Base-by-base conservation (phyloP, 2,113 vertebrate genomes). In the Prunella fulvescens region DNA sequence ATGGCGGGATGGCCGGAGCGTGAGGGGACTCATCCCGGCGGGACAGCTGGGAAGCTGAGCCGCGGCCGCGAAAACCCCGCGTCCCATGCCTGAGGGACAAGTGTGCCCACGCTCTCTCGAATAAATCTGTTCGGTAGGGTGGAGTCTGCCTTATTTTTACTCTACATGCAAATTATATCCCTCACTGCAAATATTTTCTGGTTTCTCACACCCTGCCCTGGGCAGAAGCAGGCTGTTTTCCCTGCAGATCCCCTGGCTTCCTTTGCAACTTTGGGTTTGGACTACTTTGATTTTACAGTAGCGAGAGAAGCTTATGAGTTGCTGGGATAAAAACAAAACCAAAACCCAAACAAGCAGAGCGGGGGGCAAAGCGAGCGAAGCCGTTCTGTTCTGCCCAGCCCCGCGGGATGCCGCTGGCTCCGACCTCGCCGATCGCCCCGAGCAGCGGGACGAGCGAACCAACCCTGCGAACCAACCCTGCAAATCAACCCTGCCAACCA, bases 121-220 rank as follows among this genome's bases (percentile, higher is more conserved):
- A 77, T 57, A 62, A 77, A 87, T 90, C 82, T 48, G 44, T 45
- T 66, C 3, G 5, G 33, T 24, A 83, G 94, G 92, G 95, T 94
- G 94, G 96, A 90, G 93, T 71, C 69, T 83, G 90, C 90, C 83
- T 80, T 77, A 61, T 83, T 95, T 95, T 93, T 88, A 83, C 60
- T 79, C 85, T 53, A 74, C 79, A 86, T 81, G 81, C 91, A 95
- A 96, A 97, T 85, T 82, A 95, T 69, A 95, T 51, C 69, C 78
- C 90, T 90, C 90, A 35, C 35, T 85, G 91, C 67, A 65, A 90
- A 84, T 71, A 76, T 81, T 78, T 95, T 90, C 88, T 84, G 79
- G 84, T 64, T 81, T 95, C 84, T 95, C 78, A 81, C 93, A 91
- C 88, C 51, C 91, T 88, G 66, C n/a, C 18, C 57, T 26, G 64